Evolutionary conservation across 2,888 invertebrate genomes (phyloP).

Genomic region (Scaeva pyrastri): DNA sequence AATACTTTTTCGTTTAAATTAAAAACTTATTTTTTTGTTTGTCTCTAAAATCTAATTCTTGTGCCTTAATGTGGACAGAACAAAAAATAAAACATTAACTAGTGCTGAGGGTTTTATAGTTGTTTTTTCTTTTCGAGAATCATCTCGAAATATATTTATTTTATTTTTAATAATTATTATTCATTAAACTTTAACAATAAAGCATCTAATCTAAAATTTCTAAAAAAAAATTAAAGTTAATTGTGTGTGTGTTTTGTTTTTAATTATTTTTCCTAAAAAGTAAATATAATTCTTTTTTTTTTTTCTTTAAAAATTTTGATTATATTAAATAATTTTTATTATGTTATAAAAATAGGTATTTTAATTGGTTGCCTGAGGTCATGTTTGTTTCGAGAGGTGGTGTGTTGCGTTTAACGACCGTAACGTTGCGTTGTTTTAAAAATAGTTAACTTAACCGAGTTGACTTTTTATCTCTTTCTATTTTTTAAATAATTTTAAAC

Average conservation of each 20-base stretch:
- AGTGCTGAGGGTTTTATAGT: slow-evolving; percentile 19
- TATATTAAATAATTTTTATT: slow-evolving; percentile 19
- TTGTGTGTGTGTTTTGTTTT: slow-evolving; percentile 18
- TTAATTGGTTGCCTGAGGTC: slow-evolving; percentile 71
- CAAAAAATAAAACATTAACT: slow-evolving; percentile 15
- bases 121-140: slow-evolving; percentile 16
- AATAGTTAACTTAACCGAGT: slow-evolving; percentile 37
- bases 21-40: background rate
- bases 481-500: background rate
- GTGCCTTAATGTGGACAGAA: background rate
- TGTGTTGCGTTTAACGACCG: slow-evolving; percentile 41
- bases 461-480: background rate
- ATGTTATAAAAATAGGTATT: slow-evolving; percentile 68
- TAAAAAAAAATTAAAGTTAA: slow-evolving; percentile 47
- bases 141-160: slow-evolving; percentile 33
- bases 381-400: slow-evolving; percentile 71
- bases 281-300: slow-evolving; percentile 50
- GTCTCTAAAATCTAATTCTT: background rate
- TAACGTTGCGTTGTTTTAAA: slow-evolving; percentile 17
- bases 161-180: slow-evolving; percentile 38
- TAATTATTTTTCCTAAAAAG: slow-evolving; percentile 51
- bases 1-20: background rate
- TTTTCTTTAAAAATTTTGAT: slow-evolving; percentile 43
- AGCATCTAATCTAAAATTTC: slow-evolving; percentile 68
- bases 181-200: slow-evolving; percentile 69